Evolutionary conservation across 2,888 invertebrate genomes (phyloP).

Genomic region (Callimorpha dominula): DNA sequence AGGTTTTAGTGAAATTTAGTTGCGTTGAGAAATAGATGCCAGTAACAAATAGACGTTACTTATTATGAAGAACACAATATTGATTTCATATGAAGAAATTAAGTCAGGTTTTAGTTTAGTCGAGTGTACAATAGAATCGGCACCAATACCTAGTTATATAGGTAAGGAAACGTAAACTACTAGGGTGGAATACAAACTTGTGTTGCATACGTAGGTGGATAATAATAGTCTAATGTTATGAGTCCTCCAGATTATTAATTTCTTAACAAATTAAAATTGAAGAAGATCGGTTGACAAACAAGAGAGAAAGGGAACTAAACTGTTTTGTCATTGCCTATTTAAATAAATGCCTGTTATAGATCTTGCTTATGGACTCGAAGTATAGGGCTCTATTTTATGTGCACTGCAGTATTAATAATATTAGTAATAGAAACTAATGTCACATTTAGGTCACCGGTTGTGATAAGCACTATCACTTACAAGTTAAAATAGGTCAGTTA

Average conservation of each 20-base stretch:
- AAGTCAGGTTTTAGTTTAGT: too few relatives aligned
- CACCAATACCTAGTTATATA: too few relatives aligned
- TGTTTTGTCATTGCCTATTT: neutral
- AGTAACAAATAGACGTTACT: too few relatives aligned
- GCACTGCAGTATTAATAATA: neutral
- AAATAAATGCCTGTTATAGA: neutral
- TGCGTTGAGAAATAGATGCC: too few relatives aligned
- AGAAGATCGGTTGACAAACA: neutral
- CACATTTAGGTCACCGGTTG: slow-evolving; percentile 12
- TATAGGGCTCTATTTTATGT: neutral
- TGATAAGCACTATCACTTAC: slow-evolving; percentile 1
- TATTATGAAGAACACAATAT: too few relatives aligned
- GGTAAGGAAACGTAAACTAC: too few relatives aligned
- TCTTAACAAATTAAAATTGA: neutral
- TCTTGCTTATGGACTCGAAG: neutral
- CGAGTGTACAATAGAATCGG: too few relatives aligned
- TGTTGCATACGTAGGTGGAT: too few relatives aligned
- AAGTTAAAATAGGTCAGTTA: neutral
- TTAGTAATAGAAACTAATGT: neutral
- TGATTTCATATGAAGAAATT: too few relatives aligned
- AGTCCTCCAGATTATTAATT: neutral
- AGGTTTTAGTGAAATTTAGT: too few relatives aligned
- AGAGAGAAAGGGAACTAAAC: neutral
- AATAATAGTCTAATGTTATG: too few relatives aligned
- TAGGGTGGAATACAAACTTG: too few relatives aligned